Evolutionary conservation across 2,888 invertebrate genomes (phyloP), one percentile per base, ranked within the genome.

Genomic region (Bombylius major): DNA sequence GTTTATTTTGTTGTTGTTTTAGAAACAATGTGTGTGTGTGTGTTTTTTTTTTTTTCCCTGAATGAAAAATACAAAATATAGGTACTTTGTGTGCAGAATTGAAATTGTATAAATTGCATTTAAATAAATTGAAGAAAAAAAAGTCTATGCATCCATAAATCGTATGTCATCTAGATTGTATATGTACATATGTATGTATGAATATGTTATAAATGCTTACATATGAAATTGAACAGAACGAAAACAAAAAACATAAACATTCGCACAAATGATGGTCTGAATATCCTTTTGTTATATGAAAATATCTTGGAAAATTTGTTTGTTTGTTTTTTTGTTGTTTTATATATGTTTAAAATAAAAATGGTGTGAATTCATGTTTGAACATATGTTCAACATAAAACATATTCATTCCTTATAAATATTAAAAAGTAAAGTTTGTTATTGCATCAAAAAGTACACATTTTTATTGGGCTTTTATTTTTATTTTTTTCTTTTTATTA

Each of bases 311-410:
- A 11, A 42, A 11, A 11, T 11, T 9, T 6, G 36, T 36, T 36
- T 36, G 1, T 36, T 6, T 36, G 1, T 36, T 36, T 36, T 6
- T 36, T 36, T 36, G 1, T 36, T 42, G 39, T 42, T 42, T 11
- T 42, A 3, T 42, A 8, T 36, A 36, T 36, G n/a, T 23, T 23
- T 23, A 23, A 23, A 23, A 23, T 11, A 11, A 11, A 50, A 50
- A 45, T 54, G 54, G 54, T 54, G 54, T 49, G 54, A 54, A 54
- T 54, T 54, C 54, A 50, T 54, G 54, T 54, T 45, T 44, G 44
- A 54, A 54, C 54, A 54, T 36, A 54, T 54, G 54, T 54, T 54
- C 54, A 34, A 54, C 54, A 54, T 23, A 23, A 23, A 23, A 23
- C 23, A 50, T 34, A 50, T 54, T 49, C 50, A 23, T 42, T 42